Evolutionary conservation across 2,888 invertebrate genomes (phyloP).

Genomic region (Pristionchus fissidentatus): DNA sequence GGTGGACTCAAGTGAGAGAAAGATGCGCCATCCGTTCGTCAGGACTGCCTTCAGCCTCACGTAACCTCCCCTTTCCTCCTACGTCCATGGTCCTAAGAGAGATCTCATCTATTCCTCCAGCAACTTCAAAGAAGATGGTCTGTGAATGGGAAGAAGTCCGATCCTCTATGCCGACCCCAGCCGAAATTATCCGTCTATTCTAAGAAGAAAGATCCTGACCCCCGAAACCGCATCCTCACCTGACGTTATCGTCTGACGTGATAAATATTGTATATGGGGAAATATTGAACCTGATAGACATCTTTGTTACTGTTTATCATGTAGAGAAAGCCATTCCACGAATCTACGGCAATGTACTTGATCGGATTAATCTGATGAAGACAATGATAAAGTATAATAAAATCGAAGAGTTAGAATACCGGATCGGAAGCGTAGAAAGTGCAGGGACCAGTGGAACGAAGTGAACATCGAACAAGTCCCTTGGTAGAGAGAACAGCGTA

Average conservation of each 20-base stretch:
- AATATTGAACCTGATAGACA: constrained; percentile 33
- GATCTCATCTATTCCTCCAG: too few relatives aligned
- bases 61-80: too few relatives aligned
- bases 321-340: constrained; percentile 47
- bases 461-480: constrained; percentile 35
- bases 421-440: constrained; percentile 47
- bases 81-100: too few relatives aligned
- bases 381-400: neutral
- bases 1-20: too few relatives aligned
- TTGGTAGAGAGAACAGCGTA: constrained; percentile 47
- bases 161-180: too few relatives aligned
- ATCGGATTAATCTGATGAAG: constrained; percentile 44
- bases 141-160: too few relatives aligned
- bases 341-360: constrained; percentile 38
- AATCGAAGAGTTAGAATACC: neutral
- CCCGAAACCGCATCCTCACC: too few relatives aligned
- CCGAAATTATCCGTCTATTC: too few relatives aligned
- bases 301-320: constrained; percentile 46
- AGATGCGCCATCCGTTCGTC: too few relatives aligned
- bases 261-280: neutral
- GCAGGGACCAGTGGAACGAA: constrained; percentile 28
- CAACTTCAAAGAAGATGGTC: too few relatives aligned
- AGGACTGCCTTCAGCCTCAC: too few relatives aligned
- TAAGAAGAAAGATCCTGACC: too few relatives aligned
- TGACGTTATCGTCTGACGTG: neutral